Percentiles rank a stretch among this genome's conserved stretches.
Evolutionary conservation across 2,113 vertebrate species (phyloP).

Genomic region (Aythya baeri): DNA sequence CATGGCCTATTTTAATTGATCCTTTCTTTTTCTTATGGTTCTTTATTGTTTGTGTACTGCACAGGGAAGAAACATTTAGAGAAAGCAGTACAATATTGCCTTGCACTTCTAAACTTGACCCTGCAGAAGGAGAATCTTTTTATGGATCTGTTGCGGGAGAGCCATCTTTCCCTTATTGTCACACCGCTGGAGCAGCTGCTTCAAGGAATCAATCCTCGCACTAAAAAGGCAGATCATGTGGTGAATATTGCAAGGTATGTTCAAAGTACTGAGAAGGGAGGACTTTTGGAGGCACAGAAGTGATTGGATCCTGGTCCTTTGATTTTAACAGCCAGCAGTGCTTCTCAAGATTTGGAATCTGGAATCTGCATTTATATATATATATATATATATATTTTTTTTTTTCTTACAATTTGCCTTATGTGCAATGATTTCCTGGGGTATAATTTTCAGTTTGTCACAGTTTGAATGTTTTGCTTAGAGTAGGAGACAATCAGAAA

Average conservation of each 20-base stretch:
- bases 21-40: not conserved
- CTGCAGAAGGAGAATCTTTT: slow-evolving; percentile 94
- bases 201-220: slow-evolving; percentile 94
- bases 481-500: not conserved
- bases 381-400: not conserved
- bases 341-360: not conserved
- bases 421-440: not conserved
- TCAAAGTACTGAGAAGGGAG: not conserved
- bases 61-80: slow-evolving; percentile 96
- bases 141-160: slow-evolving; percentile 94
- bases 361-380: not conserved
- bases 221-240: slow-evolving; percentile 92
- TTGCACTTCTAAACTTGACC: slow-evolving; percentile 90
- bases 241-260: slow-evolving; percentile 93
- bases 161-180: slow-evolving; percentile 91
- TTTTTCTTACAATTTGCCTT: not conserved
- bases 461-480: not conserved
- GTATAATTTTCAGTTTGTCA: not conserved
- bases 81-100: slow-evolving; percentile 91
- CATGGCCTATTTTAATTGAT: not conserved
- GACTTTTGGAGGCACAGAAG: not conserved
- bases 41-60: not conserved
- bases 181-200: slow-evolving; percentile 93
- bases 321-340: not conserved
- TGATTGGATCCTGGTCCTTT: not conserved